A percentile compares a stretch with the other conserved stretches of the same genome.
Evolutionary conservation across 1,140 invertebrate species (phyloP).

Genomic region (Drosophila asahinai): DNA sequence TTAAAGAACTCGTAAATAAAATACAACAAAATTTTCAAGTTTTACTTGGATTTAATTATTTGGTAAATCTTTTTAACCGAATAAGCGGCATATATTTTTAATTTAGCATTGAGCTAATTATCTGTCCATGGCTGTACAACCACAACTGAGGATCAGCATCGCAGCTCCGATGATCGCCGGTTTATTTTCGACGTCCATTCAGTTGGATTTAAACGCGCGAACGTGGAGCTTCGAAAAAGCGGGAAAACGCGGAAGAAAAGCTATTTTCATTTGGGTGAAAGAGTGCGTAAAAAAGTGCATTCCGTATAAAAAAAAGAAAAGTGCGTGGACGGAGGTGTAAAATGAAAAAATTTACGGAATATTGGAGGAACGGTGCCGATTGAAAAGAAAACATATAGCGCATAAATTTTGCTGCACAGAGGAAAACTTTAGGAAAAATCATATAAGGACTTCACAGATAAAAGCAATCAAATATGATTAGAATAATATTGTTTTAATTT

Average conservation of each 20-base stretch:
- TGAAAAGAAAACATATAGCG: slow-evolving; percentile 8
- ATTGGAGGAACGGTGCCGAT: background rate
- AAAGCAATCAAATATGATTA: background rate
- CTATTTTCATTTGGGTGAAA: slow-evolving; percentile 19
- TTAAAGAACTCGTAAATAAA: background rate
- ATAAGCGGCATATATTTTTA: too few species aligned
- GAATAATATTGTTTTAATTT: too few species aligned
- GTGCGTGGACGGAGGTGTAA: slow-evolving; percentile 10
- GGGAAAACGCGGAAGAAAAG: slow-evolving; percentile 4
- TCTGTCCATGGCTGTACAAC: background rate
- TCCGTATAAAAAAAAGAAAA: slow-evolving; percentile 8
- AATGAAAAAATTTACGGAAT: slow-evolving; percentile 3
- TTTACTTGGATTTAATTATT: too few species aligned
- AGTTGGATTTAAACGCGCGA: slow-evolving; percentile 56
- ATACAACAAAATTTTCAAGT: too few species aligned
- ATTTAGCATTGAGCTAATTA: too few species aligned
- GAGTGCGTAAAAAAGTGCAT: slow-evolving; percentile 27
- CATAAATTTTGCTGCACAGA: slow-evolving; percentile 14
- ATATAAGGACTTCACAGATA: background rate
- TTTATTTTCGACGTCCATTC: slow-evolving; percentile 22
- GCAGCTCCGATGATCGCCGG: slow-evolving; percentile 38
- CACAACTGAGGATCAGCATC: slow-evolving; percentile 30
- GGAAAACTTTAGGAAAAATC: background rate
- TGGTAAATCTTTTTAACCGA: too few species aligned
- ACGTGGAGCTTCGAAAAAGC: slow-evolving; percentile 22